Percentiles rank a stretch among this genome's conserved stretches.
Conservation (phyloP, 2,113 vertebrate species). For the Tetrax tetrax region DNA sequence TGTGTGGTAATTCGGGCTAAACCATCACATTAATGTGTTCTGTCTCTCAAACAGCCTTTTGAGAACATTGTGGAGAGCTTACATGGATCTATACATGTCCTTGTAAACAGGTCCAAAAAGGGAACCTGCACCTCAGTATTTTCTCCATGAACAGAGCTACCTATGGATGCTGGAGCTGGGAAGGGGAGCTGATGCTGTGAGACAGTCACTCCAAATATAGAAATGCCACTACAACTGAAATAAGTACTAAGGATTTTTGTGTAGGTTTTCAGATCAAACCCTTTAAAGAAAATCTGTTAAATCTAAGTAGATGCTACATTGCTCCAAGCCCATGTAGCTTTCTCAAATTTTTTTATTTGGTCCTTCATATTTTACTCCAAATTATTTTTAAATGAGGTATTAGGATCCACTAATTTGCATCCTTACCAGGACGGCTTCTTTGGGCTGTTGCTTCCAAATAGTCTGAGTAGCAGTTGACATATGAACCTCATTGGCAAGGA, state of each 20-base stretch:
- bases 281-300: conserved; percentile 28
- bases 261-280: neutral
- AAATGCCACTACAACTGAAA: neutral
- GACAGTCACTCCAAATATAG: neutral
- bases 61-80: neutral
- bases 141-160: neutral
- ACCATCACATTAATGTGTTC: neutral
- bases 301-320: neutral
- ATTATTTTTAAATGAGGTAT: conserved; percentile 23
- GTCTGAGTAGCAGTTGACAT: conserved; percentile 9
- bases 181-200: neutral
- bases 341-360: conserved; percentile 25
- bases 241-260: neutral
- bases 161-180: neutral
- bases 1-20: too few relatives aligned
- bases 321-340: neutral
- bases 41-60: neutral
- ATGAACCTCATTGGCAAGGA: conserved; percentile 53
- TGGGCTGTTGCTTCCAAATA: conserved; percentile 29
- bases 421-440: conserved; percentile 17
- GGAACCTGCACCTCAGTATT: neutral
- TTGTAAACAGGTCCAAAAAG: neutral
- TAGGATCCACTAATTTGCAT: conserved; percentile 34
- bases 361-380: conserved; percentile 7
- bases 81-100: accelerated